Evolutionary conservation across 2,113 vertebrate genomes (phyloP), one percentile per base, ranked within the genome.

Genomic region (Fregetta grallaria): DNA sequence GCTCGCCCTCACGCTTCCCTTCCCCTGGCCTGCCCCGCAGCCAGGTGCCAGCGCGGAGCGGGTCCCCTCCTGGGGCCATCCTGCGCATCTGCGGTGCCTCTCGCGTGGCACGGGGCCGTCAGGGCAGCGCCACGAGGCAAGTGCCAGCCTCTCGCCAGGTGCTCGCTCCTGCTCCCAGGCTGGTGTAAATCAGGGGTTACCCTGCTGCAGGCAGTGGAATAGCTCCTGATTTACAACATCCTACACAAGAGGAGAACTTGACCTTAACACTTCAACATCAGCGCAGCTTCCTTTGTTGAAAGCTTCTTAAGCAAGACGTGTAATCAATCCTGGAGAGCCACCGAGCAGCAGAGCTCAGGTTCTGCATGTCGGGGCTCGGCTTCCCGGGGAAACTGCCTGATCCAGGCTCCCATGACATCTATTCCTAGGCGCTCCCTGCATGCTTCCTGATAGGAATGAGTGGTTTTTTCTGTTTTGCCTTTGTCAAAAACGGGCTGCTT

Each of bases 181-280:
- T 17, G 45, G 80, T n/a, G 49, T 95, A 91, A 97, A 92, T 91
- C 94, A 96, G 94, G 80, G 84, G 73, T 85, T 94, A 67, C 80
- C 87, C 91, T 50, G 86, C 25, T 12, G 80, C 91, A 92, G 86
- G 77, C 74, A 36, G 88, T 4, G 49, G 36, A 85, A 65, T 29
- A 75, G 77, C 81, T 91, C 84, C 94, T 95, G 91, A 95, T 97
- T 96, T 96, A 94, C 92, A 96, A 88, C 95, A 91, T 91, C 84
- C 86, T 94, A 67, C 94, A 91, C 42, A 30, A 95, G 94, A 96
- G 89, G 92, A 94, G 89, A 96, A 86, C 95, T 94, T 95, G 94
- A 96, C 96, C 96, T 97, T 94, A 90, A 90, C 84, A 95, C 93
- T 95, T 96, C 94, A 95, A 58, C 91, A 89, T 82, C 94, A 79